phyloP scores from a whole-genome alignment of 2,888 invertebrate genomes.

The Eilema caniola region DNA sequence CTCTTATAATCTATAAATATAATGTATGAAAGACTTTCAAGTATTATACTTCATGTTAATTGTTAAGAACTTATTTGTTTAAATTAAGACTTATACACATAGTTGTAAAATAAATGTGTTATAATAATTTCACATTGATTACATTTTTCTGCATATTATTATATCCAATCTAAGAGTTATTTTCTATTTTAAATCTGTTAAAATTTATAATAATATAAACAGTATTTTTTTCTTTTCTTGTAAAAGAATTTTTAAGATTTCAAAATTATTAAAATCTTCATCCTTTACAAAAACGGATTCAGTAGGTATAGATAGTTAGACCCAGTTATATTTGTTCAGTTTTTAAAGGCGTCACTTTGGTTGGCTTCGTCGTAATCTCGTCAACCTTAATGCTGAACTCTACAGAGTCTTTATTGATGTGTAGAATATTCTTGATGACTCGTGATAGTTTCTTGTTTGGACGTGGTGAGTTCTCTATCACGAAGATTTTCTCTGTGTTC shows the following conservation, averaged over 20 bases:
- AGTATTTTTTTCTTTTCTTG: no score
- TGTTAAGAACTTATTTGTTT: not conserved
- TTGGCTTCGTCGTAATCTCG: slow-evolving; percentile 76
- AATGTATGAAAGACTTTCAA: not conserved
- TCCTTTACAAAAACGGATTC: no score
- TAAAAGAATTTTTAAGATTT: no score
- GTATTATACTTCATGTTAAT: not conserved
- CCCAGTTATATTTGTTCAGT: slow-evolving; percentile 53
- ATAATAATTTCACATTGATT: no score
- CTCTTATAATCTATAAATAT: not conserved
- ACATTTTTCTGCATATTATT: no score
- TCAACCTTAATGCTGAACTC: slow-evolving; percentile 75
- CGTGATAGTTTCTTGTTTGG: slow-evolving; percentile 70
- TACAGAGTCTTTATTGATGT: slow-evolving; percentile 74
- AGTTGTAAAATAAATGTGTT: no score
- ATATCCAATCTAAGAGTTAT: no score
- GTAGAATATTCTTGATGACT: slow-evolving; percentile 73
- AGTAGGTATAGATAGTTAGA: no score
- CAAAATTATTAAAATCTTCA: no score
- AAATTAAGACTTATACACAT: no score
- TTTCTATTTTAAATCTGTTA: no score
- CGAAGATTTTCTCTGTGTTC: slow-evolving; percentile 76
- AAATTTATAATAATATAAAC: no score
- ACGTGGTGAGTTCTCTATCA: slow-evolving; percentile 72
- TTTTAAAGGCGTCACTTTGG: slow-evolving; percentile 77